A percentile compares a stretch with the other conserved stretches of the same genome.
Evolutionary conservation across 2,888 invertebrate genomes (phyloP).

Genomic region (Leptinotarsa peninsularis): DNA sequence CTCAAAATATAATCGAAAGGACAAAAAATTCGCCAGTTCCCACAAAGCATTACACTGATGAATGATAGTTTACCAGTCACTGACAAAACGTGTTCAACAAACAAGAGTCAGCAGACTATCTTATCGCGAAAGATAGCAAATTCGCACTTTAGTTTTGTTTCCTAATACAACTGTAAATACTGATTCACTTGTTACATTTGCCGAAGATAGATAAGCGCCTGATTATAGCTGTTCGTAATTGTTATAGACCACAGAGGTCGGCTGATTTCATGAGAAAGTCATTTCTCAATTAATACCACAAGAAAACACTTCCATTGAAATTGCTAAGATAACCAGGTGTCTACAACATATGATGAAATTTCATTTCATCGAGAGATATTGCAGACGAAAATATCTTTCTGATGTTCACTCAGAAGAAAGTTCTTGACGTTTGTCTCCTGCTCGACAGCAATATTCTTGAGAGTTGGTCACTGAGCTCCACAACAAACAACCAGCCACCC

Average conservation of each 20-base stretch:
- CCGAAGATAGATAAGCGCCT: slow-evolving; percentile 13
- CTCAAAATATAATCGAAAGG: not conserved
- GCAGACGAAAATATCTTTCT: too few relatives aligned
- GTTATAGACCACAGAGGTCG: not conserved
- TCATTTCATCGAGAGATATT: too few relatives aligned
- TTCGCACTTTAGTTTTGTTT: slow-evolving; percentile 21
- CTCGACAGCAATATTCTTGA: not conserved
- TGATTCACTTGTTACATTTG: slow-evolving; percentile 9
- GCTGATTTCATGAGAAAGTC: too few relatives aligned
- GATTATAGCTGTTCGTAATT: not conserved
- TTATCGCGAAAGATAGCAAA: slow-evolving; percentile 20
- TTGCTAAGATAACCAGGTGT: not conserved
- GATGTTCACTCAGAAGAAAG: not conserved
- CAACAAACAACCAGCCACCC: too few relatives aligned
- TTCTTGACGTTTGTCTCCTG: not conserved
- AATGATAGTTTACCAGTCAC: slow-evolving; percentile 2
- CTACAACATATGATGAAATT: too few relatives aligned
- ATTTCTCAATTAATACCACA: not conserved
- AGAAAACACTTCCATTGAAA: not conserved
- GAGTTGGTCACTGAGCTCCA: not conserved
- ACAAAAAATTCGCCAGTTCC: not conserved
- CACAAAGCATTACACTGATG: not conserved
- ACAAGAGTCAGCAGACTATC: slow-evolving; percentile 22
- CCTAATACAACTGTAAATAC: not conserved
- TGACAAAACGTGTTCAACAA: slow-evolving; percentile 22